phyloP scores from a whole-genome alignment of 2,888 invertebrate genomes.

The Plutella xylostella region DNA sequence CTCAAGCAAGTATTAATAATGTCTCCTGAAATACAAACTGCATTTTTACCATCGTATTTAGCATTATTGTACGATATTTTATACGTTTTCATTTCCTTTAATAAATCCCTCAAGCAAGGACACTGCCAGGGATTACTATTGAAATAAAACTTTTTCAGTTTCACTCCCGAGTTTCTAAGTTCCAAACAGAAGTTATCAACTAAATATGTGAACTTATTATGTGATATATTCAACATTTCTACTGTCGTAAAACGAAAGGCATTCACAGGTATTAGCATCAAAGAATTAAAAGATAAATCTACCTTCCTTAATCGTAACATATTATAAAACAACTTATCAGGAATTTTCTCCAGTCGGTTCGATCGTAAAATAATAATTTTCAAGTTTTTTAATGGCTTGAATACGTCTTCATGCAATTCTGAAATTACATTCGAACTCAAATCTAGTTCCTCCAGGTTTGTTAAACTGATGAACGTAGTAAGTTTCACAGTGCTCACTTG shows the following conservation, averaged over 20 bases:
- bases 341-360: neutral
- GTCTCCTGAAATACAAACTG: too few species aligned
- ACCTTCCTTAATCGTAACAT: constrained; percentile 1
- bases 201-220: neutral
- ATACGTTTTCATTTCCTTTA: neutral
- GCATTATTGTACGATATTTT: neutral
- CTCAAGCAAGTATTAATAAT: too few species aligned
- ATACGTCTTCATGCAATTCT: constrained; percentile 3
- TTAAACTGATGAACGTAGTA: neutral
- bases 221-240: neutral
- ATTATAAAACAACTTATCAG: neutral
- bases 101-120: constrained; percentile 5
- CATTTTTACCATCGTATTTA: neutral
- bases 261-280: neutral
- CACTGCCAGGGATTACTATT: constrained; percentile 11
- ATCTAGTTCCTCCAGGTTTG: neutral
- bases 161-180: constrained; percentile 2
- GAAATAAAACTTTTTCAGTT: constrained; percentile 7
- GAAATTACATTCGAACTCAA: neutral
- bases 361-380: neutral
- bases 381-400: constrained; percentile 7
- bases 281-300: constrained; percentile 6
- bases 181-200: constrained; percentile 2
- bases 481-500: neutral
- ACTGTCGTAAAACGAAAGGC: neutral